Evolutionary conservation across 2,888 invertebrate species (phyloP).

Genomic region (Xanthorhoe spadicearia): DNA sequence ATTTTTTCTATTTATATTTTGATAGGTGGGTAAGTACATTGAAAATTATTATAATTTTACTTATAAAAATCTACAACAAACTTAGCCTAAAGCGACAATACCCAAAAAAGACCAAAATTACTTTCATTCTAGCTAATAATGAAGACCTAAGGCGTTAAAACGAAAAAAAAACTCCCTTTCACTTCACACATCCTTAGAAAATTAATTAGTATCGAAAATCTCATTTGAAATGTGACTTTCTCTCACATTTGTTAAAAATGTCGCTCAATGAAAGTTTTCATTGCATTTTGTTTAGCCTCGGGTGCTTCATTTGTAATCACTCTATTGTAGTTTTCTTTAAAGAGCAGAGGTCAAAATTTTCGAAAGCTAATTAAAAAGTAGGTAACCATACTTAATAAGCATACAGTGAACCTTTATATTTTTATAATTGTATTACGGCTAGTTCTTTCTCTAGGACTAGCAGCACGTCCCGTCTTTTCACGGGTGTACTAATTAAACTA

Average conservation of each 20-base stretch:
- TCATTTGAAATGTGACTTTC: slow-evolving; percentile 21
- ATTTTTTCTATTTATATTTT: no score
- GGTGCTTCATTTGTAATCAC: slow-evolving; percentile 36
- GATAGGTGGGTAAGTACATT: no score
- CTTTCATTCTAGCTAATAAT: neutral
- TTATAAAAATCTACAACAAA: neutral
- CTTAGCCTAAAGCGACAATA: slow-evolving; percentile 1
- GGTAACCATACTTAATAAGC: slow-evolving; percentile 21
- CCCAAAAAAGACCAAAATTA: neutral
- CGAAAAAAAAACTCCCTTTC: slow-evolving; percentile 15
- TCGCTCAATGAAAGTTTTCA: slow-evolving; percentile 16
- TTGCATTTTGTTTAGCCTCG: slow-evolving; percentile 27
- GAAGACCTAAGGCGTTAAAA: slow-evolving; percentile 18
- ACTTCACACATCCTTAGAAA: slow-evolving; percentile 22
- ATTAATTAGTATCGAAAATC: slow-evolving; percentile 19
- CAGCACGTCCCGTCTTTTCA: no score
- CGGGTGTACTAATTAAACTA: no score
- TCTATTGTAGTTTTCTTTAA: slow-evolving; percentile 31
- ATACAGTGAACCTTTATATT: neutral
- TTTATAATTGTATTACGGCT: neutral
- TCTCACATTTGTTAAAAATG: slow-evolving; percentile 27
- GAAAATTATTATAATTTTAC: neutral
- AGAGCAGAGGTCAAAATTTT: slow-evolving; percentile 35
- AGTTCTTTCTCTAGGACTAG: neutral
- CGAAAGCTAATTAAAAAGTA: slow-evolving; percentile 34